Evolutionary conservation across 2,888 invertebrate genomes (phyloP), one percentile per base, ranked within the genome.

Genomic region (Belgica antarctica): DNA sequence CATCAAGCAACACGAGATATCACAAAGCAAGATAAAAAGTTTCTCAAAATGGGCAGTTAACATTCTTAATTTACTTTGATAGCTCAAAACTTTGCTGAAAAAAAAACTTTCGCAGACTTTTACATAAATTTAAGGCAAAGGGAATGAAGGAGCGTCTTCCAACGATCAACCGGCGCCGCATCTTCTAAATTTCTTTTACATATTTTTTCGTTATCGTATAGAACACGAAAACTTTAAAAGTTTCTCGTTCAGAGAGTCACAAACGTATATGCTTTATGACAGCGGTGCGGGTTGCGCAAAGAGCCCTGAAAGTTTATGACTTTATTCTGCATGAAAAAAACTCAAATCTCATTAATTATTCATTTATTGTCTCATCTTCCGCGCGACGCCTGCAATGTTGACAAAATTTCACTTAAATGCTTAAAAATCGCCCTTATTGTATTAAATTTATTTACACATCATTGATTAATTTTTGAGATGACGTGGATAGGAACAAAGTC

Each of bases 361-460:
- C 68, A 68, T 68, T 47, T 68, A 28, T 68, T 24, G 24, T 68
- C n/a, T 57, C 52, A 52, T 52, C 52, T 52, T 52, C 22, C 22
- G 17, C 22, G 52, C 52, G 19, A 52, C 52, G 52, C 52, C 22
- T 22, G 22, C 52, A 52, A 22, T 5, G 12, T 52, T 52, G n/a
- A n/a, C n/a, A n/a, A n/a, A n/a, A n/a, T 52, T 52, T 4, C 52
- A 41, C 15, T 17, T n/a, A n/a, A n/a, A n/a, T n/a, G 59, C 3
- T 10, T 5, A 3, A 70, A 31, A 31, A 46, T 41, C 25, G 36
- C 22, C 34, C 17, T 70, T 47, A 62, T 70, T 62, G 70, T 62
- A 70, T 41, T 41, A 59, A 70, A 70, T 46, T 62, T 70, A 61
- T 70, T 70, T 61, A 46, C 62, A 70, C 70, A 46, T 62, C 46